Base-by-base conservation (phyloP, 2,888 invertebrate genomes). In the Andrena fulva region DNA sequence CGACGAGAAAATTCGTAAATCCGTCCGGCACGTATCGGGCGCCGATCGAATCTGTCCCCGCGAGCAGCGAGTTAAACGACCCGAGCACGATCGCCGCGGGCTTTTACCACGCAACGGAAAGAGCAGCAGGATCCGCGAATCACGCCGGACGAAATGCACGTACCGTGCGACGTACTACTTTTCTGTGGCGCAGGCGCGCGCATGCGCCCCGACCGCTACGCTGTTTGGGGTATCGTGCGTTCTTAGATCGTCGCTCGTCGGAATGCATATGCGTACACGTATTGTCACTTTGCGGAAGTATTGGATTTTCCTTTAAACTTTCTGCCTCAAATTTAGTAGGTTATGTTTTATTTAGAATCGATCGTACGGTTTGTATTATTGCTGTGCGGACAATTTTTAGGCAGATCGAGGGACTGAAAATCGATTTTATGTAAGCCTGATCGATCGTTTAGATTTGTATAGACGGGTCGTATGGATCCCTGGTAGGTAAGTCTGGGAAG, bases 171-270 rank as follows among this genome's bases (percentile, higher is more conserved):
- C 78, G 85, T 71, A 86, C 86, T 85, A 86, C 76, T 85, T 86
- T 83, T 63, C 75, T 54, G 68, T 83, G 80, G 86, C 86, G 86
- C 85, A 83, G 83, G 72, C 72, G 69, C 50, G 73, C 78, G 75
- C 85, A 80, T 82, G 82, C 77, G 83, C 60, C 3, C 16, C 31
- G 5, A 35, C 27, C 70, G 29, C 64, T 75, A 72, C 74, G 82
- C 80, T 73, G 77, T 78, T 85, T 68, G 42, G 42, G 42, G 42
- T 42, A 42, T 85, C 82, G 70, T 75, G 67, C 33, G 77, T 82
- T 84, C 66, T 33, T 48, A 73, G 67, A 79, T 70, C 75, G 59
- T 16, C 42, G 16, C 16, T 16, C 42, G 42, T 20, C 6, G 52
- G 56, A 66, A 71, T 64, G 69, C 27, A 66, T 59, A 33, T 76